Base-by-base conservation (phyloP, 1,140 invertebrate species). In the Procambarus virginalis region DNA sequence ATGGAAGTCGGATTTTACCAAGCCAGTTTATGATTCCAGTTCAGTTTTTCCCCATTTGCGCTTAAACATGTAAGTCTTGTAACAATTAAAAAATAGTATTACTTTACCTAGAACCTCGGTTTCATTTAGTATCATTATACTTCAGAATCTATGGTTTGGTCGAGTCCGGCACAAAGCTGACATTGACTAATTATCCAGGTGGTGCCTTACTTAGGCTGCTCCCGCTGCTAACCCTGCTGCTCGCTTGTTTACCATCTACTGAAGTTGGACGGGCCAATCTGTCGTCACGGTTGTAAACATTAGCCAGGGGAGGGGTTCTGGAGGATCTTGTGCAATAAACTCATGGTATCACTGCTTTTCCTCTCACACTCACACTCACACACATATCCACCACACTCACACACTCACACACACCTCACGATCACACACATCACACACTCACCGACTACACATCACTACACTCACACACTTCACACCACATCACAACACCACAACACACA, bases 271-370 rank as follows among this genome's bases (percentile, higher is more conserved):
- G 81, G 88, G 88, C 75, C 75, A 51, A 83, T 76, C 81, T 89
- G 88, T 89, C 88, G 88, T 89, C 81, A 89, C 88, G 88, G 88
- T 89, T 89, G 88, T 89, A 84, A 84, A 89, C 75, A 83, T 89
- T 89, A 89, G 88, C 88, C 88, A 89, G 88, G 88, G 88, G 88
- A 79, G 81, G 88, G 68, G n/a, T 84, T 89, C 88, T 89, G 88
- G 81, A 84, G 82, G 20, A 68, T 49, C 80, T 84, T 34, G 81
- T 68, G 46, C 46, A 14, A 68, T 49, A 22, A 34, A 34, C 60
- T 9, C 60, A 2, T 64, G 2, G 2, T 55, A 8, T 55, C 8
- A 55, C 51, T 34, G 34, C 34, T 34, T 34, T 34, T 34, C 34
- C 34, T 34, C 34, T 34, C 34, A 0, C 34, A 34, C 34, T 0